These are phyloP conservation scores for Lithophane socia DNA, from an alignment of 2,888 invertebrate species.

Conservation along the genomic window DNA sequence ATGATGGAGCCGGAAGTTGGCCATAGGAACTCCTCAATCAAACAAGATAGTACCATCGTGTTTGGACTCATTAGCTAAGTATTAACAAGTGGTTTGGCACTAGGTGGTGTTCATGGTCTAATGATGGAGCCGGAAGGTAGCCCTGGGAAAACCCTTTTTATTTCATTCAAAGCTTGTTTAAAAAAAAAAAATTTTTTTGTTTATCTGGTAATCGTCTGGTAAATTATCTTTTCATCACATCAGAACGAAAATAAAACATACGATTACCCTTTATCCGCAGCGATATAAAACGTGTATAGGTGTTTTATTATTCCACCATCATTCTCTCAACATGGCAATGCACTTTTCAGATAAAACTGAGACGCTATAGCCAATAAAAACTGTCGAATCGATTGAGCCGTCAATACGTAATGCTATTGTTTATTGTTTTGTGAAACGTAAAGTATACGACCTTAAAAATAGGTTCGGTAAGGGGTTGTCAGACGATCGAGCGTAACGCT, in stretches of 20 bases:
- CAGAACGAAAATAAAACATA: constrained; percentile 50
- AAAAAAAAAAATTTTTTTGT: no score
- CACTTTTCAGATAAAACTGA: constrained; percentile 81
- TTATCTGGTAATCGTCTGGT: background rate
- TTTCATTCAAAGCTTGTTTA: no score
- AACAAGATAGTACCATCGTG: no score
- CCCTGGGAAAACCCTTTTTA: no score
- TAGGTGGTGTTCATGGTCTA: no score
- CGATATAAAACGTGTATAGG: constrained; percentile 80
- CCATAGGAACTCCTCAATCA: no score
- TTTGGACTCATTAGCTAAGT: no score
- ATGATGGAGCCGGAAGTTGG: no score
- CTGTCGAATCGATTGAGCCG: constrained; percentile 78
- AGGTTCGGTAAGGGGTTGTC: constrained; percentile 36
- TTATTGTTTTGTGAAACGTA: constrained; percentile 66
- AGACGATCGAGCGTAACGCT: constrained; percentile 23
- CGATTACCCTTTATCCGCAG: constrained; percentile 55
- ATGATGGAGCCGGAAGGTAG: no score
- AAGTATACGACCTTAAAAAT: constrained; percentile 63
- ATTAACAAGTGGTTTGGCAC: no score
- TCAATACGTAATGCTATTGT: constrained; percentile 67
- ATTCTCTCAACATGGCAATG: constrained; percentile 81
- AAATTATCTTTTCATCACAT: constrained; percentile 12
- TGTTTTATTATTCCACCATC: constrained; percentile 82
- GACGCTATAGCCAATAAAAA: constrained; percentile 78